Percentiles rank a stretch among this genome's conserved stretches.
These are phyloP conservation scores for Diaperis boleti DNA, from an alignment of 2,888 invertebrate species.

Conservation along the genomic window DNA sequence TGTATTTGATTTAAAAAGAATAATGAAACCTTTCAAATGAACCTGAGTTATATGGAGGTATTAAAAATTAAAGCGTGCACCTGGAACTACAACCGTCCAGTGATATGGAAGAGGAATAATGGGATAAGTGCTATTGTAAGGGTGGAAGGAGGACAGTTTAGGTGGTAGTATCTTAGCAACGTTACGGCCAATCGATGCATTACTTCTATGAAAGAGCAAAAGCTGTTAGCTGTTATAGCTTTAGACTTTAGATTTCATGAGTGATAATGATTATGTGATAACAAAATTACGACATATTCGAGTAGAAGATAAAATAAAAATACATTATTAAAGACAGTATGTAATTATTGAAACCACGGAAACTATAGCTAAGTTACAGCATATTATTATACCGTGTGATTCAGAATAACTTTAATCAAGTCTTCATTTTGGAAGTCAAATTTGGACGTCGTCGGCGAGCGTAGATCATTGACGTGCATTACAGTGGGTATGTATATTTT, in stretches of 20 bases:
- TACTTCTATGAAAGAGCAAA: slow-evolving; percentile 36
- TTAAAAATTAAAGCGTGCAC: slow-evolving; percentile 18
- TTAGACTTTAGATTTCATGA: slow-evolving; percentile 33
- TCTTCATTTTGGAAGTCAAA: too few relatives aligned
- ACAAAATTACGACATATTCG: slow-evolving; percentile 9
- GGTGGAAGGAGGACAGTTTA: slow-evolving; percentile 26
- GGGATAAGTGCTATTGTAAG: neutral
- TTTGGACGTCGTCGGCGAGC: too few relatives aligned
- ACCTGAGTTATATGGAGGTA: slow-evolving; percentile 3
- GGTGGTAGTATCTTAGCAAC: slow-evolving; percentile 40
- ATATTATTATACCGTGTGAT: too few relatives aligned
- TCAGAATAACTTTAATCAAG: too few relatives aligned
- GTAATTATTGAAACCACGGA: too few relatives aligned
- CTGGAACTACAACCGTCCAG: slow-evolving; percentile 16
- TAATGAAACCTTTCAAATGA: neutral
- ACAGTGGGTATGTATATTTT: too few relatives aligned
- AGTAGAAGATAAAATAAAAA: too few relatives aligned
- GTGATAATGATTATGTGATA: slow-evolving; percentile 31
- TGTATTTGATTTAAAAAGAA: neutral
- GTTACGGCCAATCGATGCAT: slow-evolving; percentile 40
- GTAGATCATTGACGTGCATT: too few relatives aligned
- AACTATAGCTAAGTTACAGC: too few relatives aligned
- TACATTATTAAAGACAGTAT: too few relatives aligned
- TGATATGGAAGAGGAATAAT: slow-evolving; percentile 1
- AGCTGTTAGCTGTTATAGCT: slow-evolving; percentile 36